Evolutionary conservation across 2,113 vertebrate genomes (phyloP), one percentile per base, ranked within the genome.

Genomic region (Campylomormyrus numenius): DNA sequence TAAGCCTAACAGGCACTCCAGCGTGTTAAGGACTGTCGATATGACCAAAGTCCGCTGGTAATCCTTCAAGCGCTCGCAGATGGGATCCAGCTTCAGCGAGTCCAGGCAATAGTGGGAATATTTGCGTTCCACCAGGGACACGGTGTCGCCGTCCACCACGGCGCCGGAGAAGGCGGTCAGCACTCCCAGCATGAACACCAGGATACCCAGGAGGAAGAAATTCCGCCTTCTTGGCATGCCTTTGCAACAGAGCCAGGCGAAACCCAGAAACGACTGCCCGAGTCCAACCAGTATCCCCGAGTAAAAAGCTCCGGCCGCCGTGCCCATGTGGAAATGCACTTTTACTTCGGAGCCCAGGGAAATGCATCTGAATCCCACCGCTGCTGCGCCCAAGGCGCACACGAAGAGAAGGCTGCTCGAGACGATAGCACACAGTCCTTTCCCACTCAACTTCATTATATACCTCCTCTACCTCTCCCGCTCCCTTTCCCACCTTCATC

Each of bases 401-500:
- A 96, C 96, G 94, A 98, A 97, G 94, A 98, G 96, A 94, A 98
- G 96, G 94, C 96, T 96, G 96, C 97, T 96, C 95, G 97, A 97
- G 92, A 98, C 95, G 94, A 97, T 96, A 96, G 97, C 96, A 96
- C 97, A 97, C 96, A 97, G 96, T 96, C 97, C 98, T 96, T 97
- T 97, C 94, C 97, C 96, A 96, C 97, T 97, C 97, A 97, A 97
- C 98, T 97, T 98, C 97, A 98, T 98, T 97, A 97, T 98, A 97
- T 96, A 96, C 97, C 96, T 94, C 96, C 95, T 95, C 95, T 94
- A 94, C 96, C 96, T 95, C 96, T 93, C 95, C 94, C 94, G 94
- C 93, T 92, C 92, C 94, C 94, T 94, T 94, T 96, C 94, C 91
- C 96, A 93, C 94, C 97, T 96, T 96, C 97, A 97, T 97, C 96